Percentiles rank a stretch among this genome's conserved stretches.
Evolutionary conservation across 2,888 invertebrate genomes (phyloP).

Genomic region (Chaitophorus viminalis): DNA sequence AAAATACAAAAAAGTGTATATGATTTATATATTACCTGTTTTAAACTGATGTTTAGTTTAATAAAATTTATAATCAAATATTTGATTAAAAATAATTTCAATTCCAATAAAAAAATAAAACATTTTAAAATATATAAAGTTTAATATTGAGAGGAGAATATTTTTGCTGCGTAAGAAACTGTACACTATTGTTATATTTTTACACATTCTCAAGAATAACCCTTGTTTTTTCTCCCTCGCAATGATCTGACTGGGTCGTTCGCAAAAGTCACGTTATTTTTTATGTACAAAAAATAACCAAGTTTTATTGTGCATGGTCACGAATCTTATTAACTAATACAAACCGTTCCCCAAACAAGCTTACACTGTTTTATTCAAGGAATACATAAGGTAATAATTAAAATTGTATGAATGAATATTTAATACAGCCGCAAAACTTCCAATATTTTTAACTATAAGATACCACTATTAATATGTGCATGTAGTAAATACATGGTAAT

Average conservation of each 20-base stretch:
- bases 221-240: conserved; percentile 37
- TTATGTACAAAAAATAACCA: conserved; percentile 7
- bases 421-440: background rate
- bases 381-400: background rate
- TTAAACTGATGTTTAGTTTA: background rate
- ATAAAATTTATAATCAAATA: background rate
- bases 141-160: conserved; percentile 32
- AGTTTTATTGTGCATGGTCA: conserved; percentile 46
- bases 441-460: background rate
- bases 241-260: conserved; percentile 30
- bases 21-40: background rate
- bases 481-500: too few relatives aligned
- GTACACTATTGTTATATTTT: conserved; percentile 44
- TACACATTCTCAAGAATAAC: conserved; percentile 39
- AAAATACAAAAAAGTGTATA: background rate
- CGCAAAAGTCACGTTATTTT: conserved; percentile 55
- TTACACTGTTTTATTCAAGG: background rate
- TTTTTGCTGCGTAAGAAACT: conserved; percentile 25
- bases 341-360: background rate
- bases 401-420: conserved; percentile 5
- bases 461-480: too few relatives aligned
- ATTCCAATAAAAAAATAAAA: background rate
- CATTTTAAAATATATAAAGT: background rate
- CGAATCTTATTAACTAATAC: conserved; percentile 43
- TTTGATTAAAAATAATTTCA: background rate